These are phyloP conservation scores for Phrixothrix hirtus DNA, from an alignment of 2,888 invertebrate genomes.

Conservation along the genomic window DNA sequence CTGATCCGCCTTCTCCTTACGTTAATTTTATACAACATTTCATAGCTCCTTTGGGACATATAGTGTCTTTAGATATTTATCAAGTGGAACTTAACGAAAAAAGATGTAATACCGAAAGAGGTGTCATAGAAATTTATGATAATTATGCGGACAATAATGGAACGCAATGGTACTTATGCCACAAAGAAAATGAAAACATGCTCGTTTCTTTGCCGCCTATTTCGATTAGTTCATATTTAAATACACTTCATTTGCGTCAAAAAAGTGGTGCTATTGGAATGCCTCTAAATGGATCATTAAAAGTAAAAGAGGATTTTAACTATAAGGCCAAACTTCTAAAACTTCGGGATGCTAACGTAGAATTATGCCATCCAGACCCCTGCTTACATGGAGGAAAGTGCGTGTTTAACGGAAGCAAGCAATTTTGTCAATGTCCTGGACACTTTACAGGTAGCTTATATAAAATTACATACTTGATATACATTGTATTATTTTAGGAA, in stretches of 20 bases:
- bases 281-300: slow-evolving; percentile 65
- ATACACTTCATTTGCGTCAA: slow-evolving; percentile 67
- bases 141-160: slow-evolving; percentile 74
- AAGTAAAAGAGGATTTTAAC: slow-evolving; percentile 66
- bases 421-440: slow-evolving; percentile 70
- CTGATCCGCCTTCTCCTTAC: slow-evolving; percentile 58
- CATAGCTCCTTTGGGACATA: slow-evolving; percentile 61
- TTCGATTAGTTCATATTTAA: slow-evolving; percentile 70
- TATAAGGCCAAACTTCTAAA: slow-evolving; percentile 67
- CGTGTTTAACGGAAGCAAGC: slow-evolving; percentile 61
- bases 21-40: slow-evolving; percentile 62
- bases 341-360: slow-evolving; percentile 63
- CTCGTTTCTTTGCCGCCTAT: slow-evolving; percentile 53
- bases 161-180: slow-evolving; percentile 70
- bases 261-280: slow-evolving; percentile 55
- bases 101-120: slow-evolving; percentile 40
- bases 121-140: slow-evolving; percentile 59
- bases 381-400: slow-evolving; percentile 74
- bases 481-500: slow-evolving; percentile 56
- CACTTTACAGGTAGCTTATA: slow-evolving; percentile 80
- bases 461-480: slow-evolving; percentile 39
- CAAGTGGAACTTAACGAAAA: slow-evolving; percentile 56
- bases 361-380: slow-evolving; percentile 74
- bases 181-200: slow-evolving; percentile 48
- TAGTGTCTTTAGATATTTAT: slow-evolving; percentile 59